Evolutionary conservation across 2,888 invertebrate genomes (phyloP).

Genomic region (Melitaea athalia): DNA sequence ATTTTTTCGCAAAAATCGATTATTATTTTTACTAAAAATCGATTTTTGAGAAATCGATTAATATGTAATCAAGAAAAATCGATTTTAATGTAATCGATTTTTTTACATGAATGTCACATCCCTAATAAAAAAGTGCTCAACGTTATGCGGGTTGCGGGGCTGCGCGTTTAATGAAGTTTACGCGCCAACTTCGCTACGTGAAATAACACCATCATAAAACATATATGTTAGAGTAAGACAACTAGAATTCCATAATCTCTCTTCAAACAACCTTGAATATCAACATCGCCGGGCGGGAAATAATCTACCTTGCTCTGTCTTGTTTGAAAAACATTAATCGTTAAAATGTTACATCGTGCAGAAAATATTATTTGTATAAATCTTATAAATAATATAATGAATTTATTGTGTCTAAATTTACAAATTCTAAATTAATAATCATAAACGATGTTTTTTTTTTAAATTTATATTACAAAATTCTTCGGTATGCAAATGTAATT

Average conservation of each 20-base stretch:
- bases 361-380: constrained; percentile 28
- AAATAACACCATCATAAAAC: constrained; percentile 45
- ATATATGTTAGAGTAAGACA: constrained; percentile 53
- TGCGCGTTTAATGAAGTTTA: constrained; percentile 60
- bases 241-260: constrained; percentile 45
- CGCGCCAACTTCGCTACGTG: constrained; percentile 56
- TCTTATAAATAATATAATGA: constrained; percentile 10
- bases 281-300: constrained; percentile 55
- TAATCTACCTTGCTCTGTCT: constrained; percentile 63
- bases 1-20: too few species aligned
- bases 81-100: too few species aligned
- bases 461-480: too few species aligned
- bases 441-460: too few species aligned
- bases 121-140: constrained; percentile 66
- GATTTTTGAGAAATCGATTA: too few species aligned
- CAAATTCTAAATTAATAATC: background rate
- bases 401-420: constrained; percentile 11
- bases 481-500: too few species aligned
- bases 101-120: too few species aligned
- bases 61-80: too few species aligned
- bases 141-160: constrained; percentile 64
- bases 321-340: constrained; percentile 62
- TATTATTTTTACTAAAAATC: too few species aligned
- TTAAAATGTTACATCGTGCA: constrained; percentile 47
- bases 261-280: constrained; percentile 69